phyloP scores from a whole-genome alignment of 1,140 invertebrate species.

The Aphaenogaster floridana region DNA sequence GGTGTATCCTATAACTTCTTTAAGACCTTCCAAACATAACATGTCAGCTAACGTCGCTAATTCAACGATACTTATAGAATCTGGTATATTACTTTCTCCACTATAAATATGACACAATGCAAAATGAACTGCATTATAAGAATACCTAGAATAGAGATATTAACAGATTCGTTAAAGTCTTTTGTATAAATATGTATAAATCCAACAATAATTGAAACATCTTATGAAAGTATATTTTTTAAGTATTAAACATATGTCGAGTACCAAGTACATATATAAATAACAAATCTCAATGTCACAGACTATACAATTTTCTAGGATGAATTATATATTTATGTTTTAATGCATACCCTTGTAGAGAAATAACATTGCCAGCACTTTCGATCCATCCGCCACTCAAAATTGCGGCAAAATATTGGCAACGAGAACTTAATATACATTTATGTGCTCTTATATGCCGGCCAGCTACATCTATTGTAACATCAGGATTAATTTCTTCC shows the following conservation, averaged over 20 bases:
- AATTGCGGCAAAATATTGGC: slow-evolving; percentile 96
- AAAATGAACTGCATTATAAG: slow-evolving; percentile 94
- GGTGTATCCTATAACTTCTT: slow-evolving; percentile 95
- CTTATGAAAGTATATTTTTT: not conserved
- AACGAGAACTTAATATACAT: slow-evolving; percentile 95
- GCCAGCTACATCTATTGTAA: slow-evolving; percentile 93
- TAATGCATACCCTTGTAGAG: slow-evolving; percentile 91
- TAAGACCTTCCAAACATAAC: slow-evolving; percentile 95
- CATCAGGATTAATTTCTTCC: slow-evolving; percentile 95
- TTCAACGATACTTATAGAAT: slow-evolving; percentile 94
- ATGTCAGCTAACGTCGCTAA: slow-evolving; percentile 95
- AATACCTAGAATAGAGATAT: slow-evolving; percentile 89
- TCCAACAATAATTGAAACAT: slow-evolving; percentile 4
- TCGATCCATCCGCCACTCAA: slow-evolving; percentile 94
- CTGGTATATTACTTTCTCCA: slow-evolving; percentile 94
- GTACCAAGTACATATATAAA: not conserved
- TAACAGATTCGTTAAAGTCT: slow-evolving; percentile 26
- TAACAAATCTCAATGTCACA: not conserved
- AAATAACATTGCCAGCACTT: slow-evolving; percentile 93
- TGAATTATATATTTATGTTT: slow-evolving; percentile 15
- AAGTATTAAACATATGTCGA: not conserved
- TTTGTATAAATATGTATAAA: not conserved
- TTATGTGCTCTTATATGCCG: slow-evolving; percentile 94
- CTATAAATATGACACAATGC: slow-evolving; percentile 97
- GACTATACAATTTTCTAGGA: not conserved